A percentile compares a stretch with the other conserved stretches of the same genome.
These are phyloP conservation scores for Arothron firmamentum DNA, from an alignment of 2,113 vertebrate species.

Conservation along the genomic window DNA sequence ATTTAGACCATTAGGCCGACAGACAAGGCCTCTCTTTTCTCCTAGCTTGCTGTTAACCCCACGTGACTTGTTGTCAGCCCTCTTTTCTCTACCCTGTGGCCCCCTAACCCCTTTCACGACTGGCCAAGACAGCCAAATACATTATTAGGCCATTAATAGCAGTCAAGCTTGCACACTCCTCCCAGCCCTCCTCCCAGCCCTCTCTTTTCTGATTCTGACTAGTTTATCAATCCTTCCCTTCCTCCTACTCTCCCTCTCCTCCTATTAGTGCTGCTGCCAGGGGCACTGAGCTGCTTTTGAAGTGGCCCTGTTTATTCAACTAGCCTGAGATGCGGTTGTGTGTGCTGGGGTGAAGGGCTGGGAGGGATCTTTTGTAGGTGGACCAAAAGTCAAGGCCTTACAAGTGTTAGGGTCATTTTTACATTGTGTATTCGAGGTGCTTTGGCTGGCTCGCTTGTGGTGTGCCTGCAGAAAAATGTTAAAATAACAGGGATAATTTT, in stretches of 20 bases:
- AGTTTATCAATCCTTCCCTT: conserved; percentile 29
- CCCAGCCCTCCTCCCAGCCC: conserved; percentile 9
- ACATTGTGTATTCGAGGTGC: conserved; percentile 20
- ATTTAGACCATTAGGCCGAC: conserved; percentile 78
- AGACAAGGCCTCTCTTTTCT: conserved; percentile 62
- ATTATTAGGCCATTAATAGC: conserved; percentile 64
- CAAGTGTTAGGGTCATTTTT: conserved; percentile 24
- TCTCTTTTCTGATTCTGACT: conserved; percentile 40
- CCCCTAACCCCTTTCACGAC: conserved; percentile 49
- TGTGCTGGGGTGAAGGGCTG: conserved; percentile 18
- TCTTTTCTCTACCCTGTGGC: conserved; percentile 38
- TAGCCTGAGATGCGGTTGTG: conserved; percentile 36
- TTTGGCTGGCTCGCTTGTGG: background rate
- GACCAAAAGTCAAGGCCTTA: conserved; percentile 37
- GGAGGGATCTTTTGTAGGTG: conserved; percentile 5
- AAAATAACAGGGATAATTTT: too few relatives aligned
- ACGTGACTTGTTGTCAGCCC: conserved; percentile 58
- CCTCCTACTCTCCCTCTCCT: conserved; percentile 10
- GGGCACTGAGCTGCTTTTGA: conserved; percentile 41
- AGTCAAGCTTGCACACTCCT: conserved; percentile 37
- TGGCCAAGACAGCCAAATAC: conserved; percentile 61
- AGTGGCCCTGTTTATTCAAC: conserved; percentile 55
- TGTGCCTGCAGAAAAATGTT: too few relatives aligned
- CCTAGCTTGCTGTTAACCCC: conserved; percentile 65
- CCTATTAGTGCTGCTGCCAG: conserved; percentile 51